Evolutionary conservation across 2,888 invertebrate genomes (phyloP), one percentile per base, ranked within the genome.

Genomic region (Amorpha juglandis): DNA sequence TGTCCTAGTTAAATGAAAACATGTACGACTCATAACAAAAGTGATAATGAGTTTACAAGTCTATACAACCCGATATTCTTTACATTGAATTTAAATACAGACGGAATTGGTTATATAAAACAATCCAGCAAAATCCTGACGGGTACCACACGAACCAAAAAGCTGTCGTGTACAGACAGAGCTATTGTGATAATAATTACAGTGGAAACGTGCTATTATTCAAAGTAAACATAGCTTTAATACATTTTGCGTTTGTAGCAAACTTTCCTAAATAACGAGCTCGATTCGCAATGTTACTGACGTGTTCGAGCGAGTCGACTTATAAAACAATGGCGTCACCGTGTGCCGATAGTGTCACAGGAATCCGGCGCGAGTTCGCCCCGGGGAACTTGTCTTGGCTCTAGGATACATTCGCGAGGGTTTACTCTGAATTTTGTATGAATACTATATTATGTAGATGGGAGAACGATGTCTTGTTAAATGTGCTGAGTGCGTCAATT

Each of bases 301-400:
- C 74, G 65, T 71, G 74, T 73, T 76, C 70, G 69, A 81, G 78
- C 77, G 78, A 82, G 83, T 79, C 79, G 80, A 78, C 78, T 74
- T 73, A 76, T 71, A 72, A 78, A 80, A 88, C 88, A 89, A 87
- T 86, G 83, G 79, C 78, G 83, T 81, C 81, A 78, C 76, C 71
- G 67, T 68, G 67, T 67, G 67, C 68, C 78, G 88, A 90, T 88
- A 89, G 79, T 87, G 89, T 88, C 89, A 84, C 74, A 47, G 65
- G 76, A 75, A 80, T 84, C 87, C 89, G 86, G 80, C 69, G 80
- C 67, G 72, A 78, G 78, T 74, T 78, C 74, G 74, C 81, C 77
- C 70, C 68, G 70, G 78, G 81, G 74, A 79, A 79, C 78, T 82
- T 82, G 55, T 50, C 47, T 45, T 45, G 16, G 7, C 65, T 21